A percentile compares a stretch with the other conserved stretches of the same genome.
Evolutionary conservation across 2,113 vertebrate genomes (phyloP).

Genomic region (Sylvilagus bachmani): DNA sequence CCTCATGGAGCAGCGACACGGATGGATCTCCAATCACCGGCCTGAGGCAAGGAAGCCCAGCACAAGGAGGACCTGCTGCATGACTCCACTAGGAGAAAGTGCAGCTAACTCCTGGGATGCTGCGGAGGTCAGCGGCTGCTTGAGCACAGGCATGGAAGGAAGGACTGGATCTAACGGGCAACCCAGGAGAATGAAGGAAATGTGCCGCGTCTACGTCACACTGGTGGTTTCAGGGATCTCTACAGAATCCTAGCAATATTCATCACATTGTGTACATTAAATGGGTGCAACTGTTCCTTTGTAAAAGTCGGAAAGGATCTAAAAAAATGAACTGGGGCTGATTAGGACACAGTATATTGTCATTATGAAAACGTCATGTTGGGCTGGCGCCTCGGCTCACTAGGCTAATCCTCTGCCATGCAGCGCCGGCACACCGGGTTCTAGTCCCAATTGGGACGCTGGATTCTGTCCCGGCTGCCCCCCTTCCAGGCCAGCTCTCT

Average conservation of each 20-base stretch:
- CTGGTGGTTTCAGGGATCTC: neutral
- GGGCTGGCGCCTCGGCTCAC: too few relatives aligned
- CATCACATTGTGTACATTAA: neutral
- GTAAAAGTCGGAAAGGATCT: neutral
- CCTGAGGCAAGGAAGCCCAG: neutral
- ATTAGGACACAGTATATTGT: neutral
- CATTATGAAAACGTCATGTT: neutral
- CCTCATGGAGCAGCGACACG: neutral
- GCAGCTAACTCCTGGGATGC: neutral
- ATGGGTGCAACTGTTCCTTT: neutral
- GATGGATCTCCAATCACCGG: neutral
- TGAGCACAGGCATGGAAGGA: rapidly evolving
- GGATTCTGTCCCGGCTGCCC: too few relatives aligned
- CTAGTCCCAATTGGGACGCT: too few relatives aligned
- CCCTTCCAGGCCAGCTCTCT: too few relatives aligned
- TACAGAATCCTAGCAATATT: neutral
- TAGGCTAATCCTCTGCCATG: too few relatives aligned
- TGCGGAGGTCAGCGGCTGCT: neutral
- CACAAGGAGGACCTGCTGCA: too few relatives aligned
- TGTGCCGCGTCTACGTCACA: neutral
- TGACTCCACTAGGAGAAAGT: neutral
- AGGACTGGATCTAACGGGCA: neutral
- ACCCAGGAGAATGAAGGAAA: neutral
- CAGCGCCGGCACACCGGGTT: too few relatives aligned
- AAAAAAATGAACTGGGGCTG: neutral